Percentiles rank a stretch among this genome's conserved stretches.
Conservation (phyloP, 2,888 invertebrate species). For the Acleris holmiana region DNA sequence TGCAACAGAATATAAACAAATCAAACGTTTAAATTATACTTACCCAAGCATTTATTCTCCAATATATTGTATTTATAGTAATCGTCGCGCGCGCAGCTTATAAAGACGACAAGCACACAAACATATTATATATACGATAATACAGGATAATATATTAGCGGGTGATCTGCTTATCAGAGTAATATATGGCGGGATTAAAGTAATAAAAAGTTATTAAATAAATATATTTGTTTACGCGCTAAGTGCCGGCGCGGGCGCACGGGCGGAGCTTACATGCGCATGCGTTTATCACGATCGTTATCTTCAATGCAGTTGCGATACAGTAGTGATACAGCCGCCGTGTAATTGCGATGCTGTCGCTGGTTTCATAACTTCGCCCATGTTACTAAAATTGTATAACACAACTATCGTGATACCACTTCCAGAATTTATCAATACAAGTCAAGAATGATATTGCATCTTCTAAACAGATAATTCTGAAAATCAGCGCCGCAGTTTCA, state of each 20-base stretch:
- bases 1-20: constrained; percentile 15
- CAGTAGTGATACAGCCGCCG: no score
- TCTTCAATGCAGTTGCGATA: no score
- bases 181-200: constrained; percentile 78
- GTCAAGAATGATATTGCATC: no score
- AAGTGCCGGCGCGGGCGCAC: constrained; percentile 46
- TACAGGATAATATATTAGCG: constrained; percentile 60
- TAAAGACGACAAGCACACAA: constrained; percentile 41
- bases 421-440: no score
- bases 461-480: no score
- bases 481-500: no score
- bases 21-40: constrained; percentile 32
- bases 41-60: constrained; percentile 22
- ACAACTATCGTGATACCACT: no score
- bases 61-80: constrained; percentile 31
- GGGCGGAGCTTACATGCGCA: constrained; percentile 42
- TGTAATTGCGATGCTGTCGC: no score
- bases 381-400: no score
- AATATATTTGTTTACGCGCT: constrained; percentile 75
- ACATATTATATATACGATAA: constrained; percentile 42
- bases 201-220: constrained; percentile 82
- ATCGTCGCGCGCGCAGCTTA: constrained; percentile 44
- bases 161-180: constrained; percentile 77
- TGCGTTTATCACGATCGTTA: background rate
- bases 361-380: no score